Percentiles rank a stretch among this genome's conserved stretches.
phyloP scores from a whole-genome alignment of 2,113 vertebrate genomes.

The Hyla sarda region DNA sequence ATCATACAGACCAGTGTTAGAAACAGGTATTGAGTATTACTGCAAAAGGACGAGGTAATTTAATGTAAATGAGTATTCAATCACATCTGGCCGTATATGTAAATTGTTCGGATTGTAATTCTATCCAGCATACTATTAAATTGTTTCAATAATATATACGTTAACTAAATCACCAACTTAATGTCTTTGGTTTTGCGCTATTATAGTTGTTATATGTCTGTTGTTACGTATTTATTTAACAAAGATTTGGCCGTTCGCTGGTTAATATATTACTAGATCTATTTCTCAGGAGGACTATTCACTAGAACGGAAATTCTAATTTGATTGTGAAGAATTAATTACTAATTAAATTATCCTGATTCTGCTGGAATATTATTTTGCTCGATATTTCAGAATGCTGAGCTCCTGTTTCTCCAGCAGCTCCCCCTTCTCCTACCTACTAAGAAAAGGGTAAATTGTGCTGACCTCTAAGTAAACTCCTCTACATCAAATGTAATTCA shows the following conservation, averaged over 20 bases:
- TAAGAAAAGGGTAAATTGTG: slow-evolving; percentile 37
- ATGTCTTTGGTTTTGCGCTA: background rate
- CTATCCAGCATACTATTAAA: background rate
- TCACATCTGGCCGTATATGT: background rate
- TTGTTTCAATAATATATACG: background rate
- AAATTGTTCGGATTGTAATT: background rate
- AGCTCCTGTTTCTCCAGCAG: slow-evolving; percentile 25
- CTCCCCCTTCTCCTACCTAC: slow-evolving; percentile 19
- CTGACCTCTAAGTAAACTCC: slow-evolving; percentile 49
- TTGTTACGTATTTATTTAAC: background rate
- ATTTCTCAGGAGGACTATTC: background rate
- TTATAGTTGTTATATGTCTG: background rate
- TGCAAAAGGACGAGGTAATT: background rate
- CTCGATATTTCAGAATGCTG: slow-evolving; percentile 5
- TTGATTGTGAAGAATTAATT: background rate
- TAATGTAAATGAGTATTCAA: background rate
- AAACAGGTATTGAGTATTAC: background rate
- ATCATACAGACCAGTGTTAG: background rate
- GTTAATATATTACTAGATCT: background rate
- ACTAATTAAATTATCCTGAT: slow-evolving; percentile 14
- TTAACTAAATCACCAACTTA: background rate
- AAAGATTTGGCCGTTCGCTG: background rate
- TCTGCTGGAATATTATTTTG: background rate
- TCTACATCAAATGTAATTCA: slow-evolving; percentile 46
- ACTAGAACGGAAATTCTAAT: background rate